Base-by-base conservation (phyloP, 2,888 invertebrate species). In the Aspidiotus rigidus region DNA sequence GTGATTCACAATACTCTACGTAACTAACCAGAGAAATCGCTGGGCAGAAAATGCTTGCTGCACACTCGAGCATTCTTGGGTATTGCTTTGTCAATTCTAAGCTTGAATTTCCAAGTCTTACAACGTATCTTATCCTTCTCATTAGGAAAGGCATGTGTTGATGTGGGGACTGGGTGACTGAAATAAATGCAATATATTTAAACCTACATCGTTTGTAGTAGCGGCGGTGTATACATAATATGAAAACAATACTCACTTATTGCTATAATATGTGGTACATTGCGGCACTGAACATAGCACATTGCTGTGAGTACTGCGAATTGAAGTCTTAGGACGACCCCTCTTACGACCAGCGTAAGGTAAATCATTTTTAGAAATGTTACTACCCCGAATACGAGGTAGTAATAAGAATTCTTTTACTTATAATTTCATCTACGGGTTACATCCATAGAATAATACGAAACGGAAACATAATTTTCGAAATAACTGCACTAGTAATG, bases 271-370 rank as follows among this genome's bases (percentile, higher is more conserved):
- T 44, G 49, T 44, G 11, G 49, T 10, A 11, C 49, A 44, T 11
- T 44, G 49, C 8, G 11, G 11, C 49, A 44, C 49, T 8, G 11
- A 8, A 44, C 49, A 44, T 8, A 44, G 11, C 49, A 44, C 49
- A 44, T 44, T 44, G 11, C 49, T 10, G 11, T 8, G 11, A 10
- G 9, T 44, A 44, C 49, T 44, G 9, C 49, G 8, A 44, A 44
- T 44, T 8, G 49, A 11, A 44, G 49, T 11, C 49, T 44, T 44
- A n/a, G n/a, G n/a, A n/a, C n/a, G n/a, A n/a, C n/a, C n/a, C n/a
- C n/a, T n/a, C 49, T 44, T 44, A 44, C 49, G 49, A 44, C 49
- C 49, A 44, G 49, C 49, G 49, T 44, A 44, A 44, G 49, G 49
- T 10, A 10, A 11, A 10, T 44, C 49, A 10, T 10, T 44, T 10